Base-by-base conservation (phyloP, 2,888 invertebrate genomes). In the Agriopis leucophaearia region DNA sequence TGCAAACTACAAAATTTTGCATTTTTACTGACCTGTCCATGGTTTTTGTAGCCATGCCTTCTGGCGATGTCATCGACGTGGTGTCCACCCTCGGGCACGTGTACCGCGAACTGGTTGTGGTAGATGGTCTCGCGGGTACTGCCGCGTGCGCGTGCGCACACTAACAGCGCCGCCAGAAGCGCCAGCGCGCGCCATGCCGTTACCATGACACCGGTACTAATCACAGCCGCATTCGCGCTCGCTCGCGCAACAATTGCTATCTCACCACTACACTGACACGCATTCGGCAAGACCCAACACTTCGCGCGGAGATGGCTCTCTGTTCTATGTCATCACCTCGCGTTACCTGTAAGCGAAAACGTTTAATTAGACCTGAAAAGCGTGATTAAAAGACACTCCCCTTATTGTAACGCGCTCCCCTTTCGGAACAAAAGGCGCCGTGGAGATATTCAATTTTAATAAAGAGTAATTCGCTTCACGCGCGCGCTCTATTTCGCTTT, bases 41-140 rank as follows among this genome's bases (percentile, higher is more conserved):
- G 94, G 91, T 98, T 97, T 82, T 94, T 93, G 94, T 97, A 99
- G 80, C 98, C 99, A 90, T 99, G 96, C 88, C 97, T 96, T 74
- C 88, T 90, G 57, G 98, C 98, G 78, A 99, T 95, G 71, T 90
- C 93, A 83, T 96, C 95, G 52, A 98, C 98, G 70, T 95, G 95
- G n/a, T 94, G 94, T 60, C 94, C 88, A 16, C 96, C 96, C 51
- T 95, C 96, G 27, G 97, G 97, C 85, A 97, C 87, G 87, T 97
- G 96, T 56, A 98, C 96, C 57, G 98, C 98, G 85, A 97, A 97
- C 87, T 97, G 96, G 89, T 97, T 97, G 90, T 96, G 95, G 90
- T 96, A 97, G 81, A 97, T 94, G 27, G 59, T 50, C 10, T 16
- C 18, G 13, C 50, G 50, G 42, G 48, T 36, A 50, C 84, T 72